Percentiles rank a stretch among this genome's conserved stretches.
phyloP scores from a whole-genome alignment of 2,888 invertebrate species.

The Pecten maximus region DNA sequence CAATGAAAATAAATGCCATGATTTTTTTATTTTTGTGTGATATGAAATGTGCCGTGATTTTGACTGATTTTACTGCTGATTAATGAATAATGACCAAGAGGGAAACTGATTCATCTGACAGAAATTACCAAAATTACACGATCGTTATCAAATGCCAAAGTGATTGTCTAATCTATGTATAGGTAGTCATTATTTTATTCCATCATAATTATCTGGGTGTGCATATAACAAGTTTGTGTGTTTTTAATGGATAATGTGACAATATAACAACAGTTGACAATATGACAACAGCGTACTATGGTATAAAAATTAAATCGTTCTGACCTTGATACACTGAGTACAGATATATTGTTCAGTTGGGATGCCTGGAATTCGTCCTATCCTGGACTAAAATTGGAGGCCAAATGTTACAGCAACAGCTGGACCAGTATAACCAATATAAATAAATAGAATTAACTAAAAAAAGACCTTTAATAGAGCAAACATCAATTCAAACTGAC shows the following conservation, averaged over 20 bases:
- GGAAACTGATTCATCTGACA: neutral
- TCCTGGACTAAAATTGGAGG: too few relatives aligned
- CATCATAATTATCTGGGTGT: neutral
- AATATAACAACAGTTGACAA: neutral
- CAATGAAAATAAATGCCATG: neutral
- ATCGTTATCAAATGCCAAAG: neutral
- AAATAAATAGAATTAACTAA: too few relatives aligned
- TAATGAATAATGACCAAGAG: neutral
- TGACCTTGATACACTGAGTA: too few relatives aligned
- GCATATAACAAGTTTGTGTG: neutral
- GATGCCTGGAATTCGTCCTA: too few relatives aligned
- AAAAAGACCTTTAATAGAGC: too few relatives aligned
- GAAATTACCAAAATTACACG: neutral
- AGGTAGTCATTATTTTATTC: neutral
- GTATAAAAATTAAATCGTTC: too few relatives aligned
- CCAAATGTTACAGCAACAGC: too few relatives aligned
- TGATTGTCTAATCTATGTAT: slow-evolving; percentile 17
- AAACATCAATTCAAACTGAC: too few relatives aligned
- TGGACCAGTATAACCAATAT: too few relatives aligned
- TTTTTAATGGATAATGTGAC: neutral
- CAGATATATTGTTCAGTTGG: too few relatives aligned
- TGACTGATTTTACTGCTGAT: neutral
- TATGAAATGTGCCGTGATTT: neutral
- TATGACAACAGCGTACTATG: too few relatives aligned
- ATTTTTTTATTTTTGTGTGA: neutral